phyloP scores from a whole-genome alignment of 2,113 vertebrate species.

The Ptyas mucosa region DNA sequence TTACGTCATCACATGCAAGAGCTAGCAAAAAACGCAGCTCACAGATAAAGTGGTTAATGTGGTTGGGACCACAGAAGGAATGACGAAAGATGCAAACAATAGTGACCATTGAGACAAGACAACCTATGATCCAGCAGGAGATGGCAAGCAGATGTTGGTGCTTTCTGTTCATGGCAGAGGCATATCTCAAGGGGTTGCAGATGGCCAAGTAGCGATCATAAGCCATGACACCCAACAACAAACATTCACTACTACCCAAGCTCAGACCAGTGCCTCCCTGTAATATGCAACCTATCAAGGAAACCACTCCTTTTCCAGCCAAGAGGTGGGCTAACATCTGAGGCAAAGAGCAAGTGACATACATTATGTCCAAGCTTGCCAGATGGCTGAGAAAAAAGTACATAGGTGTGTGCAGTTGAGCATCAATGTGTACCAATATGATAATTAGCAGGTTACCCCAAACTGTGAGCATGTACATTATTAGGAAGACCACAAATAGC shows the following conservation, averaged over 20 bases:
- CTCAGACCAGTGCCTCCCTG: constrained; percentile 24
- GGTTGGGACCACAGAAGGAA: too few relatives aligned
- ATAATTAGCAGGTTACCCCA: constrained; percentile 29
- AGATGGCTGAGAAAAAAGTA: constrained; percentile 27
- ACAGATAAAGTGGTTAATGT: too few relatives aligned
- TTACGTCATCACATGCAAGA: too few relatives aligned
- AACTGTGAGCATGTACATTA: neutral
- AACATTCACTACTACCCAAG: neutral
- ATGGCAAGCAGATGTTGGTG: neutral
- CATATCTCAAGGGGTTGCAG: too few relatives aligned
- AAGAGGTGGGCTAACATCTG: neutral
- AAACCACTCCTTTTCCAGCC: constrained; percentile 16
- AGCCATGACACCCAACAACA: neutral
- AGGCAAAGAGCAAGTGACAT: constrained; percentile 11
- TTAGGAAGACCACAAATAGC: constrained; percentile 18
- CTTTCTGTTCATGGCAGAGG: neutral
- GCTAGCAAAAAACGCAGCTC: too few relatives aligned
- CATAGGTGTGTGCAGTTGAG: constrained; percentile 6
- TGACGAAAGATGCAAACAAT: too few relatives aligned
- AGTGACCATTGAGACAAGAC: too few relatives aligned
- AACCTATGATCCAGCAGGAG: too few relatives aligned
- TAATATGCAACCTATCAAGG: neutral
- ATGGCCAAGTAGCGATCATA: too few relatives aligned
- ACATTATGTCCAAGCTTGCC: constrained; percentile 18
- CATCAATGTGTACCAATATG: neutral